A percentile compares a stretch with the other conserved stretches of the same genome.
Evolutionary conservation across 2,888 invertebrate genomes (phyloP).

Genomic region (Microplitis deprimator): DNA sequence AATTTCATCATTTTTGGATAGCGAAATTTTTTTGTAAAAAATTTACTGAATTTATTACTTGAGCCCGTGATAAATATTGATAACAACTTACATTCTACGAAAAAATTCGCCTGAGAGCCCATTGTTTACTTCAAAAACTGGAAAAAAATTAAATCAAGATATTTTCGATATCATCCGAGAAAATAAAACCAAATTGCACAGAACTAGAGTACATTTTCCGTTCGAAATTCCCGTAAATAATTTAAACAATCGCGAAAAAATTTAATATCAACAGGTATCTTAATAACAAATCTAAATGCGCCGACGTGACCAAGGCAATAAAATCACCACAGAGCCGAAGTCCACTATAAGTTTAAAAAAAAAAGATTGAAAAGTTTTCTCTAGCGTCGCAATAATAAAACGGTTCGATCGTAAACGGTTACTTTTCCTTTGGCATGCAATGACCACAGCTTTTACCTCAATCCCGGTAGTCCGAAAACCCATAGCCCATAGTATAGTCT

Average conservation of each 20-base stretch:
- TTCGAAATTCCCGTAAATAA: not conserved
- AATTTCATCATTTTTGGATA: no score
- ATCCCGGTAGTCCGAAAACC: constrained; percentile 27
- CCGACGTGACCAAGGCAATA: not conserved
- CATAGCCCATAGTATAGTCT: not conserved
- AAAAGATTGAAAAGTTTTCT: not conserved
- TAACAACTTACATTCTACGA: no score
- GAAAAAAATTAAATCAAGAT: no score
- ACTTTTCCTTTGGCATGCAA: constrained; percentile 55
- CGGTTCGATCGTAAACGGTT: constrained; percentile 59
- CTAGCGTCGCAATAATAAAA: constrained; percentile 40
- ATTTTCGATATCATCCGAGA: no score
- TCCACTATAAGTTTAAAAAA: not conserved
- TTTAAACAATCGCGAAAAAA: not conserved
- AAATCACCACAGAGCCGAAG: not conserved
- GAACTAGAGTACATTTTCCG: no score
- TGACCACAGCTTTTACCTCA: constrained; percentile 66
- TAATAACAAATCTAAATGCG: not conserved
- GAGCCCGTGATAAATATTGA: no score
- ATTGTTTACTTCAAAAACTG: no score
- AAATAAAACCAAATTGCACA: no score
- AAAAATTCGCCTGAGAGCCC: no score
- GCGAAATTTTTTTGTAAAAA: no score
- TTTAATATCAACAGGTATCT: not conserved
- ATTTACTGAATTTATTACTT: no score